Conservation (phyloP, 2,797 vertebrate genomes). For the Selene dorsalis region DNA sequence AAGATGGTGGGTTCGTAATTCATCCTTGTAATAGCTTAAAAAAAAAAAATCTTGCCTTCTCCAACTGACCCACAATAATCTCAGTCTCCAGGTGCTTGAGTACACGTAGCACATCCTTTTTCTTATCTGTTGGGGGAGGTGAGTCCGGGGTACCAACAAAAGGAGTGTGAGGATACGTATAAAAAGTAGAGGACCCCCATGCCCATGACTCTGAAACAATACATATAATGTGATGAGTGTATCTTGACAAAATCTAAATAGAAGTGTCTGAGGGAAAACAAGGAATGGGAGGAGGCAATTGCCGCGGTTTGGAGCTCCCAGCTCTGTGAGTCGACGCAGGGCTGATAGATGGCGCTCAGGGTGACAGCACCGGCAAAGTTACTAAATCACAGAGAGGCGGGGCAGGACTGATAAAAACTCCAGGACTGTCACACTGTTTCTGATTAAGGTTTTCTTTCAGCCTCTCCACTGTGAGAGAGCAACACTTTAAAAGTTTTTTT, state of each 20-base stretch:
- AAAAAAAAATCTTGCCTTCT: slow-evolving; percentile 21
- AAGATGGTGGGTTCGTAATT: slow-evolving; percentile 11
- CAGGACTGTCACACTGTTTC: slow-evolving; percentile 51
- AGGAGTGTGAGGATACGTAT: slow-evolving; percentile 40
- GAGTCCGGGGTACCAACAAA: slow-evolving; percentile 53
- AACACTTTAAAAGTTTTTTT: slow-evolving; percentile 57
- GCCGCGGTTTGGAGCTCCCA: slow-evolving; percentile 55
- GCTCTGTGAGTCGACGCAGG: slow-evolving; percentile 60
- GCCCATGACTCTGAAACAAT: slow-evolving; percentile 75
- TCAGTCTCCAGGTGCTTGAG: slow-evolving; percentile 44
- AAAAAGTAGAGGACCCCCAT: slow-evolving; percentile 44
- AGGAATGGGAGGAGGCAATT: slow-evolving; percentile 66
- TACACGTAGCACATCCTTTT: slow-evolving; percentile 46
- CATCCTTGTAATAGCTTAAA: not conserved
- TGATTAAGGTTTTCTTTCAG: slow-evolving; percentile 68
- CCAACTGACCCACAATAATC: slow-evolving; percentile 30
- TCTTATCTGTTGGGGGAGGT: slow-evolving; percentile 56
- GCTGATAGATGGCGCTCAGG: slow-evolving; percentile 73
- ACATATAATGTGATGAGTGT: slow-evolving; percentile 77
- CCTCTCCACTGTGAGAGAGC: slow-evolving; percentile 38
- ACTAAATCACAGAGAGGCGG: slow-evolving; percentile 76
- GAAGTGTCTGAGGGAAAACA: slow-evolving; percentile 80
- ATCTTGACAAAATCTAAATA: slow-evolving; percentile 90
- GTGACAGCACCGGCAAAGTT: slow-evolving; percentile 66
- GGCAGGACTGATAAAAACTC: slow-evolving; percentile 73